Conservation (phyloP, 1,140 invertebrate genomes). For the Macrotrachela quadricornifera region DNA sequence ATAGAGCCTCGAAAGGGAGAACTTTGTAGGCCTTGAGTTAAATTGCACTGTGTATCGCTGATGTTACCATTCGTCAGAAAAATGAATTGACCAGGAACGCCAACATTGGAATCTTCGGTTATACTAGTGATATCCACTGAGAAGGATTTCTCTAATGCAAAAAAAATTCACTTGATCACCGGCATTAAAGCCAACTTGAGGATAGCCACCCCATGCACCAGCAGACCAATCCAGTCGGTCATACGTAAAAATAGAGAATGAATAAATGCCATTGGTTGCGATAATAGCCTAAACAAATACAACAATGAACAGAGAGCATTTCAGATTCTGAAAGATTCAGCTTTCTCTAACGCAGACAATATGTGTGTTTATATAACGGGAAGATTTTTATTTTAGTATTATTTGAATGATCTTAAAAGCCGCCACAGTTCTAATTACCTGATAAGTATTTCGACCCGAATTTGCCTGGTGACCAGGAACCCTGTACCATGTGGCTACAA, state of each 20-base stretch:
- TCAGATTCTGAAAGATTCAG: no score
- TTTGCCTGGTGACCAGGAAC: neutral
- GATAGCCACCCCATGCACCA: neutral
- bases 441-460: neutral
- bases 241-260: slow-evolving; percentile 1
- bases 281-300: neutral
- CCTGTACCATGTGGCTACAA: neutral
- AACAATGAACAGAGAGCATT: no score
- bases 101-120: neutral
- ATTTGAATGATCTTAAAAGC: no score
- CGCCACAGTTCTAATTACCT: no score
- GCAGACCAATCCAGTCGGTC: neutral
- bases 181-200: slow-evolving; percentile 2
- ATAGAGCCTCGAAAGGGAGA: neutral
- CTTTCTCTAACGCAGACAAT: no score
- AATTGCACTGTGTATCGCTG: neutral
- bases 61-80: neutral
- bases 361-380: no score
- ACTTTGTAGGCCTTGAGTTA: neutral
- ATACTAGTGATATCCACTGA: neutral
- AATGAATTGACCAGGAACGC: neutral
- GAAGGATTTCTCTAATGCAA: neutral
- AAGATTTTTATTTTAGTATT: no score
- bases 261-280: neutral
- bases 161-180: neutral